Evolutionary conservation across 1,140 invertebrate genomes (phyloP), one percentile per base, ranked within the genome.

Genomic region (Nephila pilipes): DNA sequence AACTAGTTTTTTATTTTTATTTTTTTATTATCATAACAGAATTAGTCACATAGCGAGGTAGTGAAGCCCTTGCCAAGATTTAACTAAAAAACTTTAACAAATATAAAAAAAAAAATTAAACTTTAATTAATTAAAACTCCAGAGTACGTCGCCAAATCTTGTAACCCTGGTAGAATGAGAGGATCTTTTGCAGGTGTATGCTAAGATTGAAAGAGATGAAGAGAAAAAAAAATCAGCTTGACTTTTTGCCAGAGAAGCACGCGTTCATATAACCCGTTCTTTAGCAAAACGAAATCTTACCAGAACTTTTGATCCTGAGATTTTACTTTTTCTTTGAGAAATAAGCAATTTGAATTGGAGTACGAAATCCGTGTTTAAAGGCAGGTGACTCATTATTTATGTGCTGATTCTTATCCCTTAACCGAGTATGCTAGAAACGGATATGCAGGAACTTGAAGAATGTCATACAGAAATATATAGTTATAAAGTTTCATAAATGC

Each of bases 101-200:
- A n/a, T n/a, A n/a, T n/a, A 46, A 46, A 6, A 10, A 58, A 58
- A 58, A 58, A 29, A 65, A 25, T 65, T 46, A 25, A 36, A 75
- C 14, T 32, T 32, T 75, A 16, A 75, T 36, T 32, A 29, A 16
- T 36, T 16, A 36, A 36, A 75, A 32, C 18, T 75, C 5, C 18
- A 18, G 2, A 32, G 29, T n/a, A 54, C 46, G 4, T 55, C n/a
- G 54, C 57, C 29, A 58, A 85, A 20, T 85, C 54, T 29, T 57
- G 83, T n/a, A 32, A 58, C 57, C 83, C 57, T 18, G 54, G 16
- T 8, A 0, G 57, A 55, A 60, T 8, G 54, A 85, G 83, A 38
- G 55, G 83, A 85, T 85, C 29, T 85, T 55, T 85, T 85, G 54
- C 83, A 85, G 83, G 83, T 85, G 57, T 85, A 85, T 36, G 83